Base-by-base conservation (phyloP, 2,797 vertebrate species). In the Leptodactylus fallax region DNA sequence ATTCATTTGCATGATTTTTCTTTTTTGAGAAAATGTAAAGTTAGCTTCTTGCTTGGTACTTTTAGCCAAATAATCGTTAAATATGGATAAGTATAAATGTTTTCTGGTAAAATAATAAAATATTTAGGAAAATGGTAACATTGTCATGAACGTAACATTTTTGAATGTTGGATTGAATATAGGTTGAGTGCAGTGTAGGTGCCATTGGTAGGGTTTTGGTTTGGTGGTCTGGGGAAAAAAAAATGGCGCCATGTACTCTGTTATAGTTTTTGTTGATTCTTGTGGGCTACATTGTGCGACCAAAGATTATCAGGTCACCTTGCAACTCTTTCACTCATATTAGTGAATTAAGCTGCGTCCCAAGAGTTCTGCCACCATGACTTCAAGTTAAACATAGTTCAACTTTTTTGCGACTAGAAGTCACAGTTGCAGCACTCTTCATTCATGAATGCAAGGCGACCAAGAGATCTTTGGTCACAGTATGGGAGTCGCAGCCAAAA, bases 1-100 rank as follows among this genome's bases (percentile, higher is more conserved):
- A 83, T 78, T 83, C 72, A 83, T 74, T 83, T 87, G 83, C 69
- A 61, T 25, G n/a, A 84, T 36, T 71, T 36, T 53, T 67, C 71
- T 58, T 56, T n/a, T 83, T 76, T 13, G 55, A 67, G 51, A 65
- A 83, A 78, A 55, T 49, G 16, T 74, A 56, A 51, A 61, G 21
- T 61, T 63, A 12, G 79, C 23, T 63, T 65, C 12, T 53, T 17
- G 12, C 21, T 51, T 17, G 36, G 16, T 27, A 47, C 6, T 81
- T 61, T 77, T 47, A n/a, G 7, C 45, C 47, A 49, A 63, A 63
- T 13, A 65, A n/a, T 47, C 36, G n/a, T 47, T 63, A 19, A 49
- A 21, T 60, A 80, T 61, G 36, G 19, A 49, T 21, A 25, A 74
- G 49, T 21, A 21, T 17, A 74, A 49, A 74, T 74, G 17, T n/a